Evolutionary conservation across 2,797 vertebrate genomes (phyloP).

Genomic region (Bufotes viridis): DNA sequence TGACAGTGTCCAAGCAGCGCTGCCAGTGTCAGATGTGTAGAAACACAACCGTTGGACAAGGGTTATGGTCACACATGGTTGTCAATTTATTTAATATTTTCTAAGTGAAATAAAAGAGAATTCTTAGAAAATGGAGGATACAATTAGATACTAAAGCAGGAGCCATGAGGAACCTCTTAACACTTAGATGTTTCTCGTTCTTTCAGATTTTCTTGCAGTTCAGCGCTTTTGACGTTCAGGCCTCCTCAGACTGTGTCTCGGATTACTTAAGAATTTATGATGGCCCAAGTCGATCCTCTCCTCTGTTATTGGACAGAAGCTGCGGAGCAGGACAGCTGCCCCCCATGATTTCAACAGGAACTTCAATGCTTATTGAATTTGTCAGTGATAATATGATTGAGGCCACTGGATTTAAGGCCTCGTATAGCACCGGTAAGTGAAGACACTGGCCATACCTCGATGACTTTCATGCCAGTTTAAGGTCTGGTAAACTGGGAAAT

Average conservation of each 20-base stretch:
- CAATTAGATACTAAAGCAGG: no score
- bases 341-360: conserved; percentile 66
- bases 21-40: no score
- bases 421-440: conserved; percentile 67
- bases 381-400: conserved; percentile 61
- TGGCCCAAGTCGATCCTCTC: conserved; percentile 66
- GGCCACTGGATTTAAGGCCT: conserved; percentile 70
- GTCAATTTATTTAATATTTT: no score
- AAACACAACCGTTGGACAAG: no score
- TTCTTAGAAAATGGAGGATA: no score
- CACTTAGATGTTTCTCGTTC: background rate
- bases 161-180: no score
- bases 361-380: conserved; percentile 68
- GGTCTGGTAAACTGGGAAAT: no score
- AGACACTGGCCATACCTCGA: background rate
- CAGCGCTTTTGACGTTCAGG: conserved; percentile 68
- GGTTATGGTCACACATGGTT: no score
- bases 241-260: conserved; percentile 65
- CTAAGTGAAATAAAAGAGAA: no score
- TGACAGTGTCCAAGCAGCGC: no score
- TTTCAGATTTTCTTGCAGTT: conserved; percentile 71
- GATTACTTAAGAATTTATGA: conserved; percentile 73
- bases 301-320: conserved; percentile 66
- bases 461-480: no score
- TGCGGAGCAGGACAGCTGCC: conserved; percentile 66